Evolutionary conservation across 2,797 vertebrate species (phyloP).

Genomic region (Tadarida brasiliensis): DNA sequence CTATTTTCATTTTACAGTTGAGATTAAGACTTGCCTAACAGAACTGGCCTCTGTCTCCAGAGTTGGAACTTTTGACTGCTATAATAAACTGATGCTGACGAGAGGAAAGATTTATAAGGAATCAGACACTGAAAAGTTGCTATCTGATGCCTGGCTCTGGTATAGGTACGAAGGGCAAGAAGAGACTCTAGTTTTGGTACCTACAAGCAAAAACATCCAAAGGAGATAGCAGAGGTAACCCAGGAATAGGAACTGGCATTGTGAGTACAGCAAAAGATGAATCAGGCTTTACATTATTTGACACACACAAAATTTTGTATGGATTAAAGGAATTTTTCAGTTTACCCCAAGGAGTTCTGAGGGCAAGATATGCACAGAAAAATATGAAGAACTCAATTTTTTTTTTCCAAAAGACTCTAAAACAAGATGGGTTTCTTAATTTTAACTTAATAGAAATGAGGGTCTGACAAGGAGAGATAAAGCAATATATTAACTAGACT

Average conservation of each 20-base stretch:
- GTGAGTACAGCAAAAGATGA: background rate
- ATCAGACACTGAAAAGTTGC: background rate
- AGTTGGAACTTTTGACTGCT: background rate
- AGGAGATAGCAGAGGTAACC: background rate
- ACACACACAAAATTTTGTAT: background rate
- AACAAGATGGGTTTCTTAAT: constrained; percentile 5
- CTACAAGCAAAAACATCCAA: background rate
- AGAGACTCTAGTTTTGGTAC: background rate
- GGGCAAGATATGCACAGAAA: background rate
- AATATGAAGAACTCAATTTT: background rate
- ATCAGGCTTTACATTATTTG: background rate
- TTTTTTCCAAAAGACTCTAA: background rate
- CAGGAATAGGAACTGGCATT: background rate
- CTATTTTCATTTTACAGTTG: background rate
- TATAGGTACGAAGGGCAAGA: background rate
- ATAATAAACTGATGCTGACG: background rate
- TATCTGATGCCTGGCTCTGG: background rate
- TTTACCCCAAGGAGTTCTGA: background rate
- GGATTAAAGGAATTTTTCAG: constrained; percentile 14
- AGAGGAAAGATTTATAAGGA: background rate
- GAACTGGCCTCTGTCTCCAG: background rate
- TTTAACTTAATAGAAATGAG: constrained; percentile 9
- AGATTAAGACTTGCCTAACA: constrained; percentile 23
- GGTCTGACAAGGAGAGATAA: background rate
- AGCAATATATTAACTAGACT: background rate